Conservation (phyloP, 2,797 vertebrate species). For the Loriculus beryllinus region DNA sequence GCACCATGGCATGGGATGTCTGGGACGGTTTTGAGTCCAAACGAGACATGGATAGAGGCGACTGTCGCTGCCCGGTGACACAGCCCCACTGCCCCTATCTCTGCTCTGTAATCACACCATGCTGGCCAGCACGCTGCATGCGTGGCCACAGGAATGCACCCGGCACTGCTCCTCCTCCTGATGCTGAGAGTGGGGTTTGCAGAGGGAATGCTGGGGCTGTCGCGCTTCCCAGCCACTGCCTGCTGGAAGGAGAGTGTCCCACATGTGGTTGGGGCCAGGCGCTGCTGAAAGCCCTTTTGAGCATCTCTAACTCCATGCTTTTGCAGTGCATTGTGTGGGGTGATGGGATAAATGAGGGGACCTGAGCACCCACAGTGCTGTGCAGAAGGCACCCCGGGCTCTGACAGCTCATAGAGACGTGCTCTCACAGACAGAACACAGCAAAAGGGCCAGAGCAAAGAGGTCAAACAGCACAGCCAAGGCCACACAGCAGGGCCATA, state of each 20-base stretch:
- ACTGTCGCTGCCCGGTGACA: neutral
- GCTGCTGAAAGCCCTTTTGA: neutral
- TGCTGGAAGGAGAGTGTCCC: neutral
- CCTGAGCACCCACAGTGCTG: neutral
- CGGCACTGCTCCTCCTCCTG: neutral
- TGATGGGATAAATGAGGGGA: neutral
- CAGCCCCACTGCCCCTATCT: neutral
- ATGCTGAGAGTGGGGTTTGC: neutral
- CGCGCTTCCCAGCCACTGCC: neutral
- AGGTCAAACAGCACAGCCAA: neutral
- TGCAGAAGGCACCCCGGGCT: neutral
- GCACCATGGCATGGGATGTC: fast-evolving
- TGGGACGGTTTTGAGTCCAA: neutral
- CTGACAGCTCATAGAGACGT: fast-evolving
- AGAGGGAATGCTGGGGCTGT: neutral
- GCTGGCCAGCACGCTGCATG: neutral
- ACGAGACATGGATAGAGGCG: neutral
- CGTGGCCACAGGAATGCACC: neutral
- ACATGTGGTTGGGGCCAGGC: neutral
- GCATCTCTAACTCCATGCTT: neutral
- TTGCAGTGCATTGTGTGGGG: fast-evolving
- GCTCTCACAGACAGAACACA: neutral
- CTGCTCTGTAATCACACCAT: neutral
- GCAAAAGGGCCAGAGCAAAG: neutral
- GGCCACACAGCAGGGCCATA: fast-evolving